Evolutionary conservation across 2,888 invertebrate species (phyloP), one percentile per base, ranked within the genome.

Genomic region (Trypoxylon attenuatum): DNA sequence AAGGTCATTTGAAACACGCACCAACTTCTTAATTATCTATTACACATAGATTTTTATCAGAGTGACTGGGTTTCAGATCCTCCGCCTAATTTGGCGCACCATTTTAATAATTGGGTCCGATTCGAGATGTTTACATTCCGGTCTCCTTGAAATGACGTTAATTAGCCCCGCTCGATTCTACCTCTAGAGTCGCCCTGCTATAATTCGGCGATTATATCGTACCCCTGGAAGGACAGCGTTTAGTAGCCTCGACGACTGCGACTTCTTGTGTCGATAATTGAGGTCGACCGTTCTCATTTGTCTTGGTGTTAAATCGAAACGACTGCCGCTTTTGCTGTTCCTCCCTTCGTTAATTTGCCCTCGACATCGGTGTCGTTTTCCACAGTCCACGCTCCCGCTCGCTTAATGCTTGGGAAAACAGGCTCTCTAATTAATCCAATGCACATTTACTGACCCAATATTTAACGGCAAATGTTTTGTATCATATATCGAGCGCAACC

Each of bases 201-300:
- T 69, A 59, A 53, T 52, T 54, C 41, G 19, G 10, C 47, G 67
- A 72, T 65, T 69, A 69, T 67, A 63, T 65, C 62, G 59, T 47
- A 27, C 52, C 55, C 65, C 62, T 53, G 42, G 64, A 75, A 72
- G 67, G 69, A 69, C 63, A 66, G 46, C 57, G 56, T 68, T 71
- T 59, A 74, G 47, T 49, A 56, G 43, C 22, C 43, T 50, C 51
- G 33, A 45, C 54, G 53, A 53, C 62, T 45, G 54, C 33, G 68
- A 57, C 51, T 60, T 45, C 57, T 71, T 64, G 66, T 50, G 54
- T 49, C 66, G 69, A 71, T 76, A 77, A 78, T 77, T 77, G 77
- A 71, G 55, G 58, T 60, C 69, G 72, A 71, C 63, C 63, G 56
- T 65, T 53, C 64, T 61, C 65, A 67, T 77, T 76, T 76, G 76